phyloP scores from a whole-genome alignment of 2,888 invertebrate genomes.

The Thymelicus sylvestris region DNA sequence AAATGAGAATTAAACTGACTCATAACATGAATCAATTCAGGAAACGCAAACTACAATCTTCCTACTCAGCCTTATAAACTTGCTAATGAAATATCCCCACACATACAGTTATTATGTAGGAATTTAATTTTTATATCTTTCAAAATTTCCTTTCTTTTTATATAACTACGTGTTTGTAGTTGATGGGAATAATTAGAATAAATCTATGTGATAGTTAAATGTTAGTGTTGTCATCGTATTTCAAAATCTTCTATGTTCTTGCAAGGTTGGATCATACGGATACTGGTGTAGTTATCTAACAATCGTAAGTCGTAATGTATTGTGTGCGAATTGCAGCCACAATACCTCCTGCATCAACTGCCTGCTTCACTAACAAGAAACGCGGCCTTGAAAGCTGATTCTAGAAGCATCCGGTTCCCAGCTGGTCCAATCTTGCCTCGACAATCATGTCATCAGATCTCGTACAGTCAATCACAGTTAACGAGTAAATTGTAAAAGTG shows the following conservation, averaged over 20 bases:
- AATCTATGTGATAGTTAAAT: background rate
- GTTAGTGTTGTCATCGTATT: background rate
- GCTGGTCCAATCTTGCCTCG: constrained; percentile 17
- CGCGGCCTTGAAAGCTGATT: constrained; percentile 12
- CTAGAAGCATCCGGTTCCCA: constrained; percentile 10
- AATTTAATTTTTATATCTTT: no score
- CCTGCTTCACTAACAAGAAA: background rate
- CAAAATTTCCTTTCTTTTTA: no score
- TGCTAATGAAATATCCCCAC: no score
- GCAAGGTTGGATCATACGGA: background rate
- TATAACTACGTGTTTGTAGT: no score
- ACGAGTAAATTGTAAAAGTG: constrained; percentile 31
- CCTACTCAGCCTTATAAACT: no score
- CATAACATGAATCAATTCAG: no score
- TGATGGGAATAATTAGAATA: background rate
- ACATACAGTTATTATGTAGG: no score
- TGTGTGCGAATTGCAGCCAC: background rate
- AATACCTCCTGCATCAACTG: background rate
- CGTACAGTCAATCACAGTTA: constrained; percentile 31
- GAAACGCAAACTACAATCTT: no score
- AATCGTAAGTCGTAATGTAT: background rate
- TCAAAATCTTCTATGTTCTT: background rate
- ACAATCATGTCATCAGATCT: constrained; percentile 25
- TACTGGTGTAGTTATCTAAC: background rate
- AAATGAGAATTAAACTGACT: no score